phyloP scores from a whole-genome alignment of 2,888 invertebrate species.

The Harpalus rubripes region DNA sequence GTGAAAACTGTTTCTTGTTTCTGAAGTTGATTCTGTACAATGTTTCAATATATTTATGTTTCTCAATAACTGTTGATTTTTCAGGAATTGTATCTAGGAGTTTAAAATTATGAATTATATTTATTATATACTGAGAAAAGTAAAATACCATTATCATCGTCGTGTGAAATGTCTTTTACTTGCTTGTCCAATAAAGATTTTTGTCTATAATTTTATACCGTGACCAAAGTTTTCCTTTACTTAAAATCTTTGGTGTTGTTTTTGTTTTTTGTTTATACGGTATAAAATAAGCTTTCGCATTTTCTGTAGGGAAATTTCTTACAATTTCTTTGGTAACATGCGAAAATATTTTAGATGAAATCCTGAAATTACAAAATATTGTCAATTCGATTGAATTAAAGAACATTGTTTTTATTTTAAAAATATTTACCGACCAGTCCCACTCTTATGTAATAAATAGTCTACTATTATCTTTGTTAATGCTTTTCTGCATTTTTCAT shows the following conservation, averaged over 20 bases:
- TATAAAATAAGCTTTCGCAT: conserved; percentile 15
- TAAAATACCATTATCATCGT: conserved; percentile 5
- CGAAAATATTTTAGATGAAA: conserved; percentile 1
- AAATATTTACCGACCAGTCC: not conserved
- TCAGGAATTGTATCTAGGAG: no score
- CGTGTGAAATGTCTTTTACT: not conserved
- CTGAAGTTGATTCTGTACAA: not conserved
- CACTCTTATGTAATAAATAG: conserved; percentile 6
- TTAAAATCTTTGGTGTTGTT: not conserved
- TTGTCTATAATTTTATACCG: not conserved
- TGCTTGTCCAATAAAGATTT: not conserved
- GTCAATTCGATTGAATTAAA: not conserved
- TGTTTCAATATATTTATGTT: conserved; percentile 9
- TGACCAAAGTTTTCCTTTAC: not conserved
- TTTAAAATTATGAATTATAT: not conserved
- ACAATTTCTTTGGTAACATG: conserved; percentile 5
- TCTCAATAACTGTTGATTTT: not conserved
- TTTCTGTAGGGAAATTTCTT: conserved; percentile 19
- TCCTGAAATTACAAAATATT: not conserved
- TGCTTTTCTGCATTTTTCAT: not conserved
- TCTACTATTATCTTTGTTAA: not conserved
- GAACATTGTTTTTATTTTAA: not conserved
- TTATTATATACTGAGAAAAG: not conserved
- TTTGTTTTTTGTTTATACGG: conserved; percentile 23
- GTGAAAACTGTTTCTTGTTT: not conserved